Conservation (phyloP, 2,113 vertebrate genomes). For the Struthio camelus region DNA sequence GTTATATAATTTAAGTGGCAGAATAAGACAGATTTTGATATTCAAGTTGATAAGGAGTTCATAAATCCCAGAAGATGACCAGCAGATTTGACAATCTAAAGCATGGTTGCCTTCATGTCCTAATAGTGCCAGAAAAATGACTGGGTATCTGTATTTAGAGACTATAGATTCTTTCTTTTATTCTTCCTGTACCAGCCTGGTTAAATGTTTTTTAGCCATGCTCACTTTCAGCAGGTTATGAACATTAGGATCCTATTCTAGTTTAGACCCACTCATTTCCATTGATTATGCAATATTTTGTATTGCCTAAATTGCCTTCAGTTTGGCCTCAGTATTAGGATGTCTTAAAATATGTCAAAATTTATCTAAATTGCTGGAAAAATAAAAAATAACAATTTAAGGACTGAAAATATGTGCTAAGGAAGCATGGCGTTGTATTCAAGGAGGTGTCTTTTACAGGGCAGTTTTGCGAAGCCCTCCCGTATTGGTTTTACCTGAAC, state of each 20-base stretch:
- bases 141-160: not conserved
- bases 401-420: not conserved
- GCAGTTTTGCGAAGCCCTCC: not conserved
- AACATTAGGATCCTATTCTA: slow-evolving; percentile 50
- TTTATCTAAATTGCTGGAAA: not conserved
- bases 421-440: not conserved
- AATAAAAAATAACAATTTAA: not conserved
- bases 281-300: slow-evolving; percentile 45
- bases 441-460: not conserved
- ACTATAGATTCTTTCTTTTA: slow-evolving; percentile 20
- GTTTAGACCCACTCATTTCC: slow-evolving; percentile 57
- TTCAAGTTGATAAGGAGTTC: not conserved
- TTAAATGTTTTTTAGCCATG: slow-evolving; percentile 25
- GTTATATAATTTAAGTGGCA: slow-evolving; percentile 17
- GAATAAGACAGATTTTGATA: not conserved
- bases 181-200: not conserved
- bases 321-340: slow-evolving; percentile 23
- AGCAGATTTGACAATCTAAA: slow-evolving; percentile 30
- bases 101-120: not conserved
- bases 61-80: slow-evolving; percentile 24
- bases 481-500: not conserved
- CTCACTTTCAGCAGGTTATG: not conserved
- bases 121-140: slow-evolving; percentile 38
- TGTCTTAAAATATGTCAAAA: not conserved
- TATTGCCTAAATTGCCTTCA: slow-evolving; percentile 46